These are phyloP conservation scores for Rhyzopertha dominica DNA, from an alignment of 1,140 invertebrate species.

Conservation along the genomic window DNA sequence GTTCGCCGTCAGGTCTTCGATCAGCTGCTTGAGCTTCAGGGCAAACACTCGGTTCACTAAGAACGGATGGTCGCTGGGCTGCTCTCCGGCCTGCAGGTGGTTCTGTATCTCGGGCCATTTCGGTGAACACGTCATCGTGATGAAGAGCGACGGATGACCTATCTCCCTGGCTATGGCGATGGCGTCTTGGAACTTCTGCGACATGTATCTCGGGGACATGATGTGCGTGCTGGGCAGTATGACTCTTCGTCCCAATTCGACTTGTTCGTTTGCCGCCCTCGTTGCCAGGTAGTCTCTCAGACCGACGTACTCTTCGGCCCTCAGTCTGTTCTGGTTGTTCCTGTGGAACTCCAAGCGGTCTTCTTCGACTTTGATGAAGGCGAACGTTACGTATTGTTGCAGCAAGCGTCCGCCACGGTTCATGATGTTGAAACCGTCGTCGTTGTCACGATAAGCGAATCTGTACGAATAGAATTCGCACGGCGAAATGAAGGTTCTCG, in stretches of 20 bases:
- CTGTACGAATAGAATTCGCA: too few relatives aligned
- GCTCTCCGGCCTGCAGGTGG: conserved; percentile 36
- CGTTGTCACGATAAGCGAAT: too few relatives aligned
- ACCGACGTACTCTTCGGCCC: conserved; percentile 41
- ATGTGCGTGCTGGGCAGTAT: conserved; percentile 42
- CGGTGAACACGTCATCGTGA: conserved; percentile 50
- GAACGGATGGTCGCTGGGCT: conserved; percentile 46
- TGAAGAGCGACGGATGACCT: conserved; percentile 45
- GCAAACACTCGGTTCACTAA: conserved; percentile 41
- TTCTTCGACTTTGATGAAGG: conserved; percentile 46
- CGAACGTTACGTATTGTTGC: too few relatives aligned
- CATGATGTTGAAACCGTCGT: too few relatives aligned
- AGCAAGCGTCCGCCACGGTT: too few relatives aligned
- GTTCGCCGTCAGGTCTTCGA: conserved; percentile 30
- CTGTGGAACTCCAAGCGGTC: conserved; percentile 38
- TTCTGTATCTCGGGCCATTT: conserved; percentile 47
- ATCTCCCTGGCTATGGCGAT: conserved; percentile 44
- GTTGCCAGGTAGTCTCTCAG: conserved; percentile 31
- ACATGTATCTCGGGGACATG: conserved; percentile 45
- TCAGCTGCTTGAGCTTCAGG: conserved; percentile 35
- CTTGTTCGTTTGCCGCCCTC: conserved; percentile 11
- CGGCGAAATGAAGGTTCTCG: too few relatives aligned
- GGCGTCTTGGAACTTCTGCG: conserved; percentile 46
- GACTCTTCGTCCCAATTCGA: conserved; percentile 24
- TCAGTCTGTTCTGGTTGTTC: conserved; percentile 40